phyloP scores from a whole-genome alignment of 1,140 invertebrate genomes.

The Bombus waltoni region DNA sequence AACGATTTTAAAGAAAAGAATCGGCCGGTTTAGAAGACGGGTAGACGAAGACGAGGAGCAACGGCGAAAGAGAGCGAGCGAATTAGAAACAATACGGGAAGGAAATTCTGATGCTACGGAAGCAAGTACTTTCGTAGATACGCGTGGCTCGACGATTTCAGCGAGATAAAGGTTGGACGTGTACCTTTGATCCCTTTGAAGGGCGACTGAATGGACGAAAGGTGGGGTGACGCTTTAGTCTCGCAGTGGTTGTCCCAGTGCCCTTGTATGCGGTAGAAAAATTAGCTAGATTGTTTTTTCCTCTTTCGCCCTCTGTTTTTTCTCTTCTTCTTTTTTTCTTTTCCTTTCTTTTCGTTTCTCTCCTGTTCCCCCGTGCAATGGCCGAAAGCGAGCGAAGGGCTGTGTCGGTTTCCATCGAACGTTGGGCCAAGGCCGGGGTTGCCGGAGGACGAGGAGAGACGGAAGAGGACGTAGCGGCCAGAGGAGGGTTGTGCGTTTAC shows the following conservation, averaged over 20 bases:
- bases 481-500: conserved; percentile 48
- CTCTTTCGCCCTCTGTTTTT: conserved; percentile 54
- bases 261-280: conserved; percentile 70
- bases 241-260: conserved; percentile 71
- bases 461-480: background rate
- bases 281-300: conserved; percentile 72
- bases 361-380: conserved; percentile 18
- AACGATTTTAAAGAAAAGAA: background rate
- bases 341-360: conserved; percentile 39
- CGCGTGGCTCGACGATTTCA: conserved; percentile 52
- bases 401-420: conserved; percentile 50
- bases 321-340: conserved; percentile 58
- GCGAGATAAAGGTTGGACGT: conserved; percentile 55
- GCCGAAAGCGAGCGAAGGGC: conserved; percentile 54
- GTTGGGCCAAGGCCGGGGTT: conserved; percentile 54
- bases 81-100: background rate
- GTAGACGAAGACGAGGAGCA: background rate
- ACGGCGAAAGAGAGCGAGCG: background rate
- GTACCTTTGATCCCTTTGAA: conserved; percentile 65
- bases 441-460: background rate
- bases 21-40: background rate
- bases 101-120: conserved; percentile 34
- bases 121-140: conserved; percentile 30
- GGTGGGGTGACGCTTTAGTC: conserved; percentile 57
- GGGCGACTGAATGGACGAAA: conserved; percentile 54